Base-by-base conservation (phyloP, 2,888 invertebrate species). In the Phyto melanocephala region DNA sequence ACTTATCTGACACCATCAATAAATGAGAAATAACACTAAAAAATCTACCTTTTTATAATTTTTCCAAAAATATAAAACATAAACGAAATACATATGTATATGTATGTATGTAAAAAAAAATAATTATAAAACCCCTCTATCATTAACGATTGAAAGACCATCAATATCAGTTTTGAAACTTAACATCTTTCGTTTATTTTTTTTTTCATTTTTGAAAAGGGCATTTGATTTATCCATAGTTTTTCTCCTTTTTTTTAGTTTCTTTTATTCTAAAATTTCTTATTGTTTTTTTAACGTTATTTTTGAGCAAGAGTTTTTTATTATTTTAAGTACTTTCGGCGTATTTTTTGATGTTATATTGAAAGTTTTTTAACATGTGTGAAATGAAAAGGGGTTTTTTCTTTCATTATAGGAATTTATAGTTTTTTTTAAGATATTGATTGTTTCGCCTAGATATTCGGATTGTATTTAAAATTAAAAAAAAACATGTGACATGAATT, bases 91-190 rank as follows among this genome's bases (percentile, higher is more conserved):
- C n/a, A n/a, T n/a, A n/a, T n/a, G n/a, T n/a, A n/a, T n/a, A n/a
- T n/a, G n/a, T n/a, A 70, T 35, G 22, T 33, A 47, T 37, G 22
- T 45, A 33, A 56, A 42, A 56, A n/a, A 56, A 35, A 22, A 24
- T 20, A 56, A 24, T n/a, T n/a, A 37, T 7, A 15, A 50, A 28
- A 52, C 17, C 20, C 24, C 37, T 56, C 40, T 54, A 22, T 79
- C 60, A 45, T 11, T n/a, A 50, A 35, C 45, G 45, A 40, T 50
- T 60, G 83, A 76, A 81, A 76, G 80, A 72, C 77, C 77, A 83
- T 84, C 84, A 84, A 81, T 81, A 84, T 85, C 85, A 78, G 75
- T 79, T 85, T 85, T 85, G 84, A 74, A 24, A 71, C 58, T 60
- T 58, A 76, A 70, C 62, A 74, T 79, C 63, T 56, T 50, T 24